Percentiles rank a stretch among this genome's conserved stretches.
Conservation (phyloP, 2,797 vertebrate genomes). For the Halcyon chelicuti region DNA sequence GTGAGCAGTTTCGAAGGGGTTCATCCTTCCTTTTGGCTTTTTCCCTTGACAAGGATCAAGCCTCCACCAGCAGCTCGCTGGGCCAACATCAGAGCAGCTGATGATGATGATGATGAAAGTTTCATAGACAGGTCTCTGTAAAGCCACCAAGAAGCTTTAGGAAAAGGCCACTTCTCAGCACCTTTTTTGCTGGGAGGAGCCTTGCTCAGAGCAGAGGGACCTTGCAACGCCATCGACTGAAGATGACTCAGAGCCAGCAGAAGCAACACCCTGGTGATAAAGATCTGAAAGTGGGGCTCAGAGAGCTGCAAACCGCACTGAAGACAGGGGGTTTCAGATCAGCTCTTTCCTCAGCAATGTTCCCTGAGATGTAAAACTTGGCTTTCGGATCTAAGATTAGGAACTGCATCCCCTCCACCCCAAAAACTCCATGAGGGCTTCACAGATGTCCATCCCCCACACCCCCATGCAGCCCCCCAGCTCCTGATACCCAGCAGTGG, state of each 20-base stretch:
- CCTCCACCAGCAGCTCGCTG: background rate
- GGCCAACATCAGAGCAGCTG: background rate
- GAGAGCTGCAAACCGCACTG: background rate
- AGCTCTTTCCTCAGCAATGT: background rate
- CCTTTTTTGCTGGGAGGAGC: background rate
- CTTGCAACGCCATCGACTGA: fast-evolving
- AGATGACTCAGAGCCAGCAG: background rate
- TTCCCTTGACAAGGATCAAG: background rate
- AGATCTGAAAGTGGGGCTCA: fast-evolving
- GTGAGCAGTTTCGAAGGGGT: background rate
- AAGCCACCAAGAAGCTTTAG: background rate
- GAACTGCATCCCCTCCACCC: background rate
- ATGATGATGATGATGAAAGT: no score
- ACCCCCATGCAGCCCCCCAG: fast-evolving
- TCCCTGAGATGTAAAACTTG: background rate
- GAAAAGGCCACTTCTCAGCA: background rate
- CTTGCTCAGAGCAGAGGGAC: background rate
- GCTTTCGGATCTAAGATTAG: background rate
- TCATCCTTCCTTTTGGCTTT: background rate
- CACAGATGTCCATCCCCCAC: background rate
- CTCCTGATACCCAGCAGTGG: fast-evolving
- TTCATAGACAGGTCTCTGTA: background rate
- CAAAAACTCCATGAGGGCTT: no score
- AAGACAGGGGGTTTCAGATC: fast-evolving
- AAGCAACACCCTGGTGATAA: background rate